Evolutionary conservation across 2,797 vertebrate species (phyloP).

Genomic region (Gastrophryne carolinensis): DNA sequence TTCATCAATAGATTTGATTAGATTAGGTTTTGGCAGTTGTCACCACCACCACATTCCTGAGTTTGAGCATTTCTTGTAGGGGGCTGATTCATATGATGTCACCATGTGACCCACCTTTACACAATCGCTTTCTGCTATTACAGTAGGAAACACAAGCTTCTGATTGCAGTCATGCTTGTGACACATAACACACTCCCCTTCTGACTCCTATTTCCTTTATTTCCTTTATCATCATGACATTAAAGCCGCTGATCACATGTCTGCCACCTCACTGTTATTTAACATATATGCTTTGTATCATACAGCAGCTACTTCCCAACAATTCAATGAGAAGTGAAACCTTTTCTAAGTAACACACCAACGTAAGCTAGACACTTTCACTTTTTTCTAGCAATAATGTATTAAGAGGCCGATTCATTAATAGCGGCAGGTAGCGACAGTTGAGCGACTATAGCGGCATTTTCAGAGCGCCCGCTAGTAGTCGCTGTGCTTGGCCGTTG

Average conservation of each 20-base stretch:
- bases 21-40: slow-evolving; percentile 5
- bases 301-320: neutral
- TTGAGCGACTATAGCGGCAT: too few relatives aligned
- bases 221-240: slow-evolving; percentile 3
- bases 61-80: neutral
- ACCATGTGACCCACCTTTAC: slow-evolving; percentile 9
- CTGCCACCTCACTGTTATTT: neutral
- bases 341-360: too few relatives aligned
- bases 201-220: neutral
- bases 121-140: neutral
- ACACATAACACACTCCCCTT: slow-evolving; percentile 29
- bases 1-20: slow-evolving; percentile 22
- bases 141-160: neutral
- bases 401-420: too few relatives aligned
- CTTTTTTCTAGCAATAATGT: too few relatives aligned
- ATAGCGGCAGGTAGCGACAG: too few relatives aligned
- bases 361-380: too few relatives aligned
- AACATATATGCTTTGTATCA: too few relatives aligned
- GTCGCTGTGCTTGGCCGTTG: too few relatives aligned
- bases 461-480: too few relatives aligned
- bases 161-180: slow-evolving; percentile 10
- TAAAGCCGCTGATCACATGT: neutral
- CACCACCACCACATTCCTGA: slow-evolving; percentile 27
- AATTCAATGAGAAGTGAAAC: too few relatives aligned
- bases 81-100: slow-evolving; percentile 41